phyloP scores from a whole-genome alignment of 2,797 vertebrate species.

The Micromesistius poutassou region DNA sequence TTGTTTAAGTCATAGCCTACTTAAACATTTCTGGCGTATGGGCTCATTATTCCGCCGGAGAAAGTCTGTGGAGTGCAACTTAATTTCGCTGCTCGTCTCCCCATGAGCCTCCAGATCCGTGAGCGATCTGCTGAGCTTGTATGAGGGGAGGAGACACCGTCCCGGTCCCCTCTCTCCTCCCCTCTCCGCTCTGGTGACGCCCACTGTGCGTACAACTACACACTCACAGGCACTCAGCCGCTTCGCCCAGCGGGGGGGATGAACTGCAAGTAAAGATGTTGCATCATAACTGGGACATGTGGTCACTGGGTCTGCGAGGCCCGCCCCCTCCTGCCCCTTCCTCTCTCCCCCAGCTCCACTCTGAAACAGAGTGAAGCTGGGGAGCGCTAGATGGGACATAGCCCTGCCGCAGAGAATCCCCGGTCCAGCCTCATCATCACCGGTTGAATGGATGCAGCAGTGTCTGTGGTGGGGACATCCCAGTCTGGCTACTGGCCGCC shows the following conservation, averaged over 20 bases:
- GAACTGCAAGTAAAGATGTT: constrained; percentile 40
- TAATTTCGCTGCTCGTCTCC: constrained; percentile 44
- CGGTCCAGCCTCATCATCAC: background rate
- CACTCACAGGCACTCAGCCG: background rate
- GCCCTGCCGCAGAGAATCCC: background rate
- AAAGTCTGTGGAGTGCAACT: background rate
- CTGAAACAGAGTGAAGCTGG: constrained; percentile 10
- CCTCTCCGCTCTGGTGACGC: constrained; percentile 29
- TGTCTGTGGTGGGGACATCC: background rate
- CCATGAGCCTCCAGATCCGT: constrained; percentile 60
- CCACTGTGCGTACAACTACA: constrained; percentile 41
- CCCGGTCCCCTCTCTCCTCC: background rate
- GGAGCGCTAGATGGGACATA: constrained; percentile 23
- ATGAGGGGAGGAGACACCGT: constrained; percentile 61
- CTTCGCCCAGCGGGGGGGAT: constrained; percentile 36
- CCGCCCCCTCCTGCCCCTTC: background rate
- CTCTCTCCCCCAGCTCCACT: background rate
- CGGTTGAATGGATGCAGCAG: constrained; percentile 4
- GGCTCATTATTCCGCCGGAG: background rate
- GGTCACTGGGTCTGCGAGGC: constrained; percentile 24
- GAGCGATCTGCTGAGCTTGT: constrained; percentile 60
- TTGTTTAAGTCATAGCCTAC: background rate
- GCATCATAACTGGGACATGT: constrained; percentile 49
- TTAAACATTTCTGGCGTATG: background rate
- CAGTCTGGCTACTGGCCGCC: constrained; percentile 16